Conservation (phyloP, 2,797 vertebrate species). For the Pangasius larnaudii region DNA sequence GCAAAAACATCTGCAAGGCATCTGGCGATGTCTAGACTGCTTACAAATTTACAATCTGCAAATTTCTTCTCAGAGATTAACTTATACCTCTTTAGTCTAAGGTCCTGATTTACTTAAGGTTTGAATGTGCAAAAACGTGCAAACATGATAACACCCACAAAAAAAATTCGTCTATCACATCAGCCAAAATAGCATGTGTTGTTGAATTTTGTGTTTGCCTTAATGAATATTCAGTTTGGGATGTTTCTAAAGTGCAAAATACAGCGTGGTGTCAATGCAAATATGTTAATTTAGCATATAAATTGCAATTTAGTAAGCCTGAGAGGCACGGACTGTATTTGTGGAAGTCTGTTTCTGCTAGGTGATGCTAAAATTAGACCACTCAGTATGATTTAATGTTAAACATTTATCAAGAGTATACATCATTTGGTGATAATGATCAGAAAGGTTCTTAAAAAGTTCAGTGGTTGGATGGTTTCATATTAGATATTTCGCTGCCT, state of each 20-base stretch:
- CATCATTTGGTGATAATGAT: neutral
- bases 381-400: neutral
- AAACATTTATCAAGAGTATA: too few relatives aligned
- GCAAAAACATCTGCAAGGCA: conserved; percentile 28
- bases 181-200: neutral
- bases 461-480: neutral
- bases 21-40: conserved; percentile 15
- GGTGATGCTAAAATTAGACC: neutral
- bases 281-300: neutral
- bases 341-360: neutral
- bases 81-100: neutral
- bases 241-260: neutral
- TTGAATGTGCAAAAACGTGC: neutral
- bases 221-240: neutral
- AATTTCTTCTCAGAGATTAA: neutral
- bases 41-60: conserved; percentile 21
- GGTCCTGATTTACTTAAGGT: neutral
- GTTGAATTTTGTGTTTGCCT: neutral
- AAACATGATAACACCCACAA: neutral
- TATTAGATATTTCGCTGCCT: neutral
- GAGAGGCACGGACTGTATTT: neutral
- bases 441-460: neutral
- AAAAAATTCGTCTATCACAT: neutral
- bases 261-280: neutral
- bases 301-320: neutral